Evolutionary conservation across 2,888 invertebrate species (phyloP), one percentile per base, ranked within the genome.

Genomic region (Tanypteryx hageni): DNA sequence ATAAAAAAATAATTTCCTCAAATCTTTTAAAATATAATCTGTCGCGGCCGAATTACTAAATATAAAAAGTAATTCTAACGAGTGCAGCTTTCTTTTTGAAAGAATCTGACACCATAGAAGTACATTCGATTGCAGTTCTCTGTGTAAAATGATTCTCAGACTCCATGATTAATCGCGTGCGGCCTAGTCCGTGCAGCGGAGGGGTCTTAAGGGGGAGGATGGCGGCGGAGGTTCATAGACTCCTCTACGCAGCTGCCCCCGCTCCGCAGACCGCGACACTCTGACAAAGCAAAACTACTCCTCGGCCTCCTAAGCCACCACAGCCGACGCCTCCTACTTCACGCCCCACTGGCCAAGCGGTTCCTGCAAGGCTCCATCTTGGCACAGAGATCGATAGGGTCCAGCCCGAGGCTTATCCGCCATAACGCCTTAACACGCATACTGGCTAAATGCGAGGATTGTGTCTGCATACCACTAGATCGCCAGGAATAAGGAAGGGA

Each of bases 401-500:
- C 86, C 86, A 86, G 86, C 86, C 61, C 76, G 11, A 22, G 58
- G 7, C n/a, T 84, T 18, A 84, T 56, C 84, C 57, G 86, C 86
- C 86, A 86, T 86, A n/a, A 84, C 86, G 86, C 86, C 59, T 44
- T 31, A 44, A 13, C 31, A 86, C 86, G 61, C 86, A 61, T 68
- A 57, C 61, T 31, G 61, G 89, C 89, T 22, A 57, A n/a, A 85
- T 58, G 18, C 56, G 14, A 11, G 76, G 10, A 5, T 64, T n/a
- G 22, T 11, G n/a, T n/a, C 11, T n/a, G 76, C n/a, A 76, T n/a
- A 2, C 44, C 44, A 44, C 44, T 44, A 44, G 44, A 5, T 44
- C 5, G 44, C 44, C 44, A 44, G 92, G 59, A 81, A 92, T 92
- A 94, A 94, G 94, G 94, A 95, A 94, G 94, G 94, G 94, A n/a